These are phyloP conservation scores for Sebastes vulpes DNA, from an alignment of 2,797 vertebrate genomes.

Conservation along the genomic window DNA sequence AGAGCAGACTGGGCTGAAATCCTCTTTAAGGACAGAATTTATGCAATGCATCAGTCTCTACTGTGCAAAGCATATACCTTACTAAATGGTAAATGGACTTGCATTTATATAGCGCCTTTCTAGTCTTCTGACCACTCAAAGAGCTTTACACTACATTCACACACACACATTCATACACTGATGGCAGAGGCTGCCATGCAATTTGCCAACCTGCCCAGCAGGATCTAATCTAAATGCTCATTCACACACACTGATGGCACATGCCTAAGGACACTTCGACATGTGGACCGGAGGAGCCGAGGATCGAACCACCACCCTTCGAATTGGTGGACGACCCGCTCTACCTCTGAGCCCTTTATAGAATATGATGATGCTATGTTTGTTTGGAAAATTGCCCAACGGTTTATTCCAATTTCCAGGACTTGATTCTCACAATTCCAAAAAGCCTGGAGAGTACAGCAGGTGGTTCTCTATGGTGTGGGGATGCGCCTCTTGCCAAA, in stretches of 20 bases:
- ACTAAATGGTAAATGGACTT: background rate
- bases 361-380: background rate
- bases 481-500: background rate
- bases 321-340: too few species aligned
- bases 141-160: background rate
- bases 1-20: background rate
- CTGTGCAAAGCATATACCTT: background rate
- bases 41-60: constrained; percentile 5
- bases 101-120: background rate
- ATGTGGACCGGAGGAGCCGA: too few species aligned
- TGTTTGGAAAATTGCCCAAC: background rate
- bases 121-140: background rate
- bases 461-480: background rate
- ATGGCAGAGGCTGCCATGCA: too few species aligned
- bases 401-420: constrained; percentile 1
- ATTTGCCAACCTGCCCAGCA: too few species aligned
- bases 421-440: constrained; percentile 25
- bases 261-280: too few species aligned
- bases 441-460: background rate
- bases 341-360: background rate
- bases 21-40: background rate
- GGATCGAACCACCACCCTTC: too few species aligned
- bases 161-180: background rate
- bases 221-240: too few species aligned
- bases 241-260: too few species aligned